A percentile compares a stretch with the other conserved stretches of the same genome.
Evolutionary conservation across 2,888 invertebrate species (phyloP).

Genomic region (Erebia epiphron): DNA sequence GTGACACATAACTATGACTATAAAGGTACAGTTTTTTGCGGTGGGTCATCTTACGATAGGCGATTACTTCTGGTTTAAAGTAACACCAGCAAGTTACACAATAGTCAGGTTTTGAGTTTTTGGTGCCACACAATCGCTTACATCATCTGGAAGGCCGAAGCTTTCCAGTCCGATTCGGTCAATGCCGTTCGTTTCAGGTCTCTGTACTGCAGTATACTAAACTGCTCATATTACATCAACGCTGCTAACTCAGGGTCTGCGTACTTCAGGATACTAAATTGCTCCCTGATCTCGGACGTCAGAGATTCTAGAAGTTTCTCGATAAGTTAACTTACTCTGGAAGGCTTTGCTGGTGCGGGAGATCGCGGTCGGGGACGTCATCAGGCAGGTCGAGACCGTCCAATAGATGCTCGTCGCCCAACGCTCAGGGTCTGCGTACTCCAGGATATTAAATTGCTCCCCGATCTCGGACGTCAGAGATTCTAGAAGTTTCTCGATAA

Average conservation of each 20-base stretch:
- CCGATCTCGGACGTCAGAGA: slow-evolving; percentile 92
- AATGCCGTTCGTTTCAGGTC: slow-evolving; percentile 67
- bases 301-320: slow-evolving; percentile 59
- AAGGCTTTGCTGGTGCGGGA: slow-evolving; percentile 70
- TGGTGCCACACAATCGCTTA: no score
- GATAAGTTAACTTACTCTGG: slow-evolving; percentile 54
- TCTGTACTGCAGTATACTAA: slow-evolving; percentile 97
- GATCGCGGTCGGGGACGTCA: slow-evolving; percentile 72
- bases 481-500: slow-evolving; percentile 6
- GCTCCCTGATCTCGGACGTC: slow-evolving; percentile 94
- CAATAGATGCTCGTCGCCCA: slow-evolving; percentile 93
- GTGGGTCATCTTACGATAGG: no score
- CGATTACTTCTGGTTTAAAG: no score
- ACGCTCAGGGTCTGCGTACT: slow-evolving; percentile 96
- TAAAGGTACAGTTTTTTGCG: no score
- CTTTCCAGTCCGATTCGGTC: no score
- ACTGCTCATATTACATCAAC: slow-evolving; percentile 86
- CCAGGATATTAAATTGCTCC: slow-evolving; percentile 96
- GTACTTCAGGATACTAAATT: slow-evolving; percentile 97
- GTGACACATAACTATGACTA: no score
- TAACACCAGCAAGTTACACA: no score
- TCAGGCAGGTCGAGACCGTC: slow-evolving; percentile 93
- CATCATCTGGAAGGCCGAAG: no score
- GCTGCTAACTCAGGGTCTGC: slow-evolving; percentile 96
- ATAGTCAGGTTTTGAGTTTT: no score